Conservation (phyloP, 2,113 vertebrate genomes). For the Platysternon megacephalum region DNA sequence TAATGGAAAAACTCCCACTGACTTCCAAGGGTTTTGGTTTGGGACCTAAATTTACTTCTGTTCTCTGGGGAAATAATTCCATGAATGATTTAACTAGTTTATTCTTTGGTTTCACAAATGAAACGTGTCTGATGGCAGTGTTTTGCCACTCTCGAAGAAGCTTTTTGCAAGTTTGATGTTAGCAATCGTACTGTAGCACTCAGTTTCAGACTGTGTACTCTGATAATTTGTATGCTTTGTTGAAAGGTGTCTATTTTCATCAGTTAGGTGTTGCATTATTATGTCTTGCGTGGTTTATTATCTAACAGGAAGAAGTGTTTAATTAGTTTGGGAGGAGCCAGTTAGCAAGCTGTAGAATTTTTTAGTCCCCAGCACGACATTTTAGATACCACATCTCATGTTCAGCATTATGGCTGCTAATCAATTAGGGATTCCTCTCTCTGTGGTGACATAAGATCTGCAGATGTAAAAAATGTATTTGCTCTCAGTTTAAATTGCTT, state of each 20-base stretch:
- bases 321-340: not conserved
- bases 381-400: not conserved
- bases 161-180: slow-evolving; percentile 14
- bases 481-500: not conserved
- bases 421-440: not conserved
- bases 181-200: not conserved
- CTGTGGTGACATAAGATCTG: not conserved
- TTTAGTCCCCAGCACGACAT: not conserved
- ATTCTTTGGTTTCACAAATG: not conserved
- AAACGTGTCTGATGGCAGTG: not conserved
- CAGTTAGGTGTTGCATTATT: not conserved
- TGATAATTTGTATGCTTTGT: not conserved
- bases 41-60: not conserved
- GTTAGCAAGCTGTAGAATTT: not conserved
- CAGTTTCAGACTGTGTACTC: not conserved
- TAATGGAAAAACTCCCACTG: not conserved
- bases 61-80: not conserved
- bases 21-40: not conserved
- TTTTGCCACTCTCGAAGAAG: not conserved
- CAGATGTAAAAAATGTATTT: not conserved
- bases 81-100: not conserved
- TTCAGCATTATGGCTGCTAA: not conserved
- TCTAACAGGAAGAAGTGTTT: not conserved
- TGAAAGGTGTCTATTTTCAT: not conserved
- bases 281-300: not conserved